Evolutionary conservation across 2,888 invertebrate species (phyloP), one percentile per base, ranked within the genome.

Genomic region (Philhelius pedissequus): DNA sequence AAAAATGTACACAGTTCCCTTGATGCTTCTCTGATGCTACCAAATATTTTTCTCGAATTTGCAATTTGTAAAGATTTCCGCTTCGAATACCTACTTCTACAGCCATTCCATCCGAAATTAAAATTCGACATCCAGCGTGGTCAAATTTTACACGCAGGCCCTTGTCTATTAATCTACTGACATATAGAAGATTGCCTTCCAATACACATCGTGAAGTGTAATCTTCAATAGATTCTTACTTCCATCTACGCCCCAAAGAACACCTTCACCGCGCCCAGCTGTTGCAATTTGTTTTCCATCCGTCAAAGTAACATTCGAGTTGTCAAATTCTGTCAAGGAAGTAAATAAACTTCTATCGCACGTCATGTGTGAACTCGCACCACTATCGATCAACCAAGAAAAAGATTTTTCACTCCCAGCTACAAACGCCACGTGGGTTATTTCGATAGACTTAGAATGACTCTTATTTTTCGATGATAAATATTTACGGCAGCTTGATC

Each of bases 1-100:
- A 69, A 18, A 30, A 56, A 27, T 69, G 69, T 43, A 43, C 40
- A 32, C 69, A 69, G 38, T 43, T 45, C 18, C 22, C 35, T 18
- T 20, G 30, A 15, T 45, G 60, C 27, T 15, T n/a, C 22, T 60
- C 13, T 3, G 60, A 40, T 15, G 22, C 60, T 22, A 35, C 7
- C 8, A 40, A 60, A 18, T 40, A 43, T 60, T 43, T 40, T 25
- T 40, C 60, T 52, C 4, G 52, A 9, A 22, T 60, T 9, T 60
- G 11, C 0, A 60, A 9, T 27, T 15, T n/a, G 27, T 60, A 60
- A 5, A 56, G 20, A 58, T 58, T 60, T 27, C 38, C 40, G 2
- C 22, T 35, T 20, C 60, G 40, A 8, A 4, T n/a, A 27, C 40
- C 40, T 3, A 40, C n/a, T n/a, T 11, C 54, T 27, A 54, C 22